Percentiles rank a stretch among this genome's conserved stretches.
These are phyloP conservation scores for Calliopum simillimum DNA, from an alignment of 2,888 invertebrate species.

Conservation along the genomic window DNA sequence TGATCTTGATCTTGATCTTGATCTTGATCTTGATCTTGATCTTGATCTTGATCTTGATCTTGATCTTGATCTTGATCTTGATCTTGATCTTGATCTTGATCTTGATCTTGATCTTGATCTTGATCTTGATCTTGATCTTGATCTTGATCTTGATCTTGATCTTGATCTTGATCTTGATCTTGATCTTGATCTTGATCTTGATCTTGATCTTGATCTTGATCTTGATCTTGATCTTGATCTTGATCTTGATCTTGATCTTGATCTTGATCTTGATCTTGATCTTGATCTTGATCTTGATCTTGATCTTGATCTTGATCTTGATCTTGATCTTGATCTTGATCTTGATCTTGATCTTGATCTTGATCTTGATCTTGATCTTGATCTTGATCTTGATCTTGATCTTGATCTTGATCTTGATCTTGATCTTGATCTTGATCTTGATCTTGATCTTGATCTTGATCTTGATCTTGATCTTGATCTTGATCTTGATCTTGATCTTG, in stretches of 20 bases:
- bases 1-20: background rate
- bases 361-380: background rate
- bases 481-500: background rate
- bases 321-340: background rate
- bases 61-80: background rate
- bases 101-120: background rate
- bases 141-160: background rate
- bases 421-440: background rate
- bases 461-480: background rate
- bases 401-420: background rate
- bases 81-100: background rate
- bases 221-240: background rate
- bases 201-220: background rate
- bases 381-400: background rate
- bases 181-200: background rate
- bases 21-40: background rate
- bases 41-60: background rate
- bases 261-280: background rate
- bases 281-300: background rate
- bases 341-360: background rate
- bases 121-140: background rate
- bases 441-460: background rate
- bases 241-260: background rate
- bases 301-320: constrained; percentile 1
- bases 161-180: background rate